Conservation (phyloP, 2,113 vertebrate genomes). For the Crotalus horridus region DNA sequence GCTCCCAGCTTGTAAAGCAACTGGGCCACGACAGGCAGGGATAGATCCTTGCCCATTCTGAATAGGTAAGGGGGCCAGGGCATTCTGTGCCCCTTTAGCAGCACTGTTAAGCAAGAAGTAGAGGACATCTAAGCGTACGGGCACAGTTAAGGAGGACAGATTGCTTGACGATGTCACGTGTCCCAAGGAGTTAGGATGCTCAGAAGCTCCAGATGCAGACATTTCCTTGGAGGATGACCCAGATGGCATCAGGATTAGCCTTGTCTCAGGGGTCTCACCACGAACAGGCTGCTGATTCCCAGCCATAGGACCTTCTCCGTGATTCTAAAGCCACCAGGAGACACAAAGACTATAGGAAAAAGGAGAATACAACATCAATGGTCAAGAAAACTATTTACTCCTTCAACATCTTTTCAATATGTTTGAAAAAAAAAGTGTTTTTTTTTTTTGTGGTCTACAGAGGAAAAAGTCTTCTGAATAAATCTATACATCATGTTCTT, state of each 20-base stretch:
- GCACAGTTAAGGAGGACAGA: constrained; percentile 47
- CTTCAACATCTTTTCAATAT: not conserved
- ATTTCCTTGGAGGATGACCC: not conserved
- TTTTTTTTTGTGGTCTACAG: not conserved
- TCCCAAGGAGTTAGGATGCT: constrained; percentile 18
- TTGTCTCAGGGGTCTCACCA: not conserved
- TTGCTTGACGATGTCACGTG: not conserved
- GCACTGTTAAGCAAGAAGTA: constrained; percentile 66
- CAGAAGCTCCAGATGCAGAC: not conserved
- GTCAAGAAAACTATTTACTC: not conserved
- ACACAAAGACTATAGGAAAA: not conserved
- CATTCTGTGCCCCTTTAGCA: constrained; percentile 47
- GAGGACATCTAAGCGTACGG: constrained; percentile 64
- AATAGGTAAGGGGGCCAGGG: constrained; percentile 26
- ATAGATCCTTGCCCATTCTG: not conserved
- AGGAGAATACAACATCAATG: not conserved
- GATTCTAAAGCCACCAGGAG: rapidly evolving
- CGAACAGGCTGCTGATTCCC: not conserved
- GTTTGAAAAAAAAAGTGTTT: not conserved
- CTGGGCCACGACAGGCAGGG: not conserved
- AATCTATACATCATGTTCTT: not conserved
- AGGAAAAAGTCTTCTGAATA: not conserved
- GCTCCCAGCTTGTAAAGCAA: not conserved
- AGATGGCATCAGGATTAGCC: not conserved
- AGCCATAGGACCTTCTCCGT: not conserved